These are phyloP conservation scores for Drosophila gaucha DNA, from an alignment of 2,888 invertebrate genomes.

Conservation along the genomic window DNA sequence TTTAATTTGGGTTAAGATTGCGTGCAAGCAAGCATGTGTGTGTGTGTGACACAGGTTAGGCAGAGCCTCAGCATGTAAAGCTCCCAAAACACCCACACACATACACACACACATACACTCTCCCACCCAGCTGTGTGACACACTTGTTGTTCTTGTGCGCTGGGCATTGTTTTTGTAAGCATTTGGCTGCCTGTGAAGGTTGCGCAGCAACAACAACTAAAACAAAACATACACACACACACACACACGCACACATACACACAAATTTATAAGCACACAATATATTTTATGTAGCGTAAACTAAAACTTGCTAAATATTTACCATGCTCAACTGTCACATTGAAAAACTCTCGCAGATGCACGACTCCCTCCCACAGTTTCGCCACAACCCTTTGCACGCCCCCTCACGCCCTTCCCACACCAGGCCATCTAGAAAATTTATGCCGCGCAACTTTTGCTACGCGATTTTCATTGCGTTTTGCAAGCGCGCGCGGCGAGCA, in stretches of 20 bases:
- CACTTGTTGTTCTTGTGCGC: slow-evolving; percentile 55
- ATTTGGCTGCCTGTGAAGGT: slow-evolving; percentile 56
- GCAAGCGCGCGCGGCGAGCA: slow-evolving; percentile 20
- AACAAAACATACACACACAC: slow-evolving; percentile 4
- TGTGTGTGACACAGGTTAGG: slow-evolving; percentile 16
- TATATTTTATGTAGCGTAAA: slow-evolving; percentile 68
- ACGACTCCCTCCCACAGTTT: slow-evolving; percentile 1
- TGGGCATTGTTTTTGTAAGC: slow-evolving; percentile 44
- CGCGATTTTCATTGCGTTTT: slow-evolving; percentile 40
- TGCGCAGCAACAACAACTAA: slow-evolving; percentile 18
- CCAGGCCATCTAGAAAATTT: slow-evolving; percentile 43
- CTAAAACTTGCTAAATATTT: slow-evolving; percentile 63
- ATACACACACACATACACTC: background rate
- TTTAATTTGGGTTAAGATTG: slow-evolving; percentile 58
- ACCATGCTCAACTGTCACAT: slow-evolving; percentile 64
- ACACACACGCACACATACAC: background rate
- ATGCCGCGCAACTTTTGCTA: slow-evolving; percentile 64
- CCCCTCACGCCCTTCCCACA: background rate
- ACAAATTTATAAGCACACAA: slow-evolving; percentile 34
- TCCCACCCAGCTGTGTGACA: slow-evolving; percentile 35
- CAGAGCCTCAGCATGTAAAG: background rate
- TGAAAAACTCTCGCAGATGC: slow-evolving; percentile 52
- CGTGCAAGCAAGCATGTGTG: slow-evolving; percentile 1
- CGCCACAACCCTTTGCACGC: slow-evolving; percentile 6
- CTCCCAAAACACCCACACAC: background rate